A percentile compares a stretch with the other conserved stretches of the same genome.
Evolutionary conservation across 2,888 invertebrate genomes (phyloP).

Genomic region (Cryptops parisi): DNA sequence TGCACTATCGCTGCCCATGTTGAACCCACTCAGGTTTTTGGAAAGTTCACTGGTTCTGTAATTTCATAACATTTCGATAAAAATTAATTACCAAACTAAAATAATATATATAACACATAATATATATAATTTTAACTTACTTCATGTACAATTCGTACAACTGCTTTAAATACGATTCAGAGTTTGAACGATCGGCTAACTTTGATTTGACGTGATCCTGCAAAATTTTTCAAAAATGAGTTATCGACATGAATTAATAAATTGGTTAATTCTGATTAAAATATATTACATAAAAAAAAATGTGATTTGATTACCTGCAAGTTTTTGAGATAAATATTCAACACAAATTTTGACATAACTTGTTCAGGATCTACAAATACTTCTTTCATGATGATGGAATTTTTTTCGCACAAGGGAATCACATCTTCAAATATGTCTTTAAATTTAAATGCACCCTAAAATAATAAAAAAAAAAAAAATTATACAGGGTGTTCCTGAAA

Average conservation of each 20-base stretch:
- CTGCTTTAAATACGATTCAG: constrained; percentile 75
- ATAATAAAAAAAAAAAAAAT: constrained; percentile 28
- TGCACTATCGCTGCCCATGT: constrained; percentile 62
- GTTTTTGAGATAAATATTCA: constrained; percentile 86
- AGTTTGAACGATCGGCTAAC: constrained; percentile 59
- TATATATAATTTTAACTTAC: constrained; percentile 35
- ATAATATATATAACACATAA: background rate
- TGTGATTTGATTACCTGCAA: constrained; percentile 31
- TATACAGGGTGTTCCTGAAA: too few species aligned
- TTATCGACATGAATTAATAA: background rate
- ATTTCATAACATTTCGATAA: constrained; percentile 6
- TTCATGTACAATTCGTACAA: constrained; percentile 79
- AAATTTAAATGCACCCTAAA: constrained; percentile 65
- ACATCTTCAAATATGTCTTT: constrained; percentile 85
- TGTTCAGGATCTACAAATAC: constrained; percentile 92
- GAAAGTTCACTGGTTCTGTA: constrained; percentile 58
- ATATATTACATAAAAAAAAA: constrained; percentile 10
- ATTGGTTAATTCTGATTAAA: background rate
- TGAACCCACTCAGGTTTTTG: constrained; percentile 52
- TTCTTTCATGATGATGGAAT: constrained; percentile 52
- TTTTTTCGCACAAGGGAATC: constrained; percentile 73
- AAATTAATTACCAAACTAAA: constrained; percentile 21
- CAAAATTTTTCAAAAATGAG: constrained; percentile 6
- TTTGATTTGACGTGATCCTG: constrained; percentile 66
- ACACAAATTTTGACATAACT: constrained; percentile 94